Conservation (phyloP, 2,888 invertebrate genomes). For the Iphiclides podalirius region DNA sequence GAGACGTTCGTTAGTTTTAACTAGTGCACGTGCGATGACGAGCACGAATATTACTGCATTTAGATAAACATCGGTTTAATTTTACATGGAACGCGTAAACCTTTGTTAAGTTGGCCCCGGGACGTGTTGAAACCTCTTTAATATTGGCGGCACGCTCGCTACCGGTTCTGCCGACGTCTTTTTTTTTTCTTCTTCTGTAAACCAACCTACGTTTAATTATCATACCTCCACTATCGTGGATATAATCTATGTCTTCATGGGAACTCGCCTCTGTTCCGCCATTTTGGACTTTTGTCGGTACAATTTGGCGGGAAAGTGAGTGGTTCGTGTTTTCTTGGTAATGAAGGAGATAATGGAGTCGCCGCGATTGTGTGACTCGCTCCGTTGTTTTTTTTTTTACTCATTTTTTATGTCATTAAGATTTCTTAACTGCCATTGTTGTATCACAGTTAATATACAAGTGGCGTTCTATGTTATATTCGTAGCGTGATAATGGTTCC, state of each 20-base stretch:
- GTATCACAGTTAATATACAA: conserved; percentile 23
- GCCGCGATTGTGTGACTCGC: conserved; percentile 50
- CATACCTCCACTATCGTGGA: conserved; percentile 59
- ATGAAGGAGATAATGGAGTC: conserved; percentile 58
- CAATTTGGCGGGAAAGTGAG: conserved; percentile 46
- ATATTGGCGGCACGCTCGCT: conserved; percentile 72
- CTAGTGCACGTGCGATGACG: conserved; percentile 68
- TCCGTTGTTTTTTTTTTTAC: conserved; percentile 37
- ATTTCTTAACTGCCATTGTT: conserved; percentile 25
- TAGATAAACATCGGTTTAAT: conserved; percentile 73
- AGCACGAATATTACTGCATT: conserved; percentile 58
- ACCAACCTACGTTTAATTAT: conserved; percentile 68
- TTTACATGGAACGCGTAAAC: conserved; percentile 70
- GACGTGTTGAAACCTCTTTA: conserved; percentile 53
- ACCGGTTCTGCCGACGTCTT: conserved; percentile 57
- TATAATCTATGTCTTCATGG: conserved; percentile 72
- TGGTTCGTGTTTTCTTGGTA: conserved; percentile 60
- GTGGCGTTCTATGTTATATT: conserved; percentile 14
- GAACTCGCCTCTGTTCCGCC: conserved; percentile 61
- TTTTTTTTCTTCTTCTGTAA: conserved; percentile 47
- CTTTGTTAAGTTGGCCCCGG: conserved; percentile 55
- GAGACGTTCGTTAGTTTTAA: conserved; percentile 53
- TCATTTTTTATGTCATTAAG: conserved; percentile 54
- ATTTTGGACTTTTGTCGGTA: conserved; percentile 63
- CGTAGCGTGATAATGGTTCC: conserved; percentile 22